These are phyloP conservation scores for Cephus pulcher DNA, from an alignment of 2,888 invertebrate genomes.

Conservation along the genomic window DNA sequence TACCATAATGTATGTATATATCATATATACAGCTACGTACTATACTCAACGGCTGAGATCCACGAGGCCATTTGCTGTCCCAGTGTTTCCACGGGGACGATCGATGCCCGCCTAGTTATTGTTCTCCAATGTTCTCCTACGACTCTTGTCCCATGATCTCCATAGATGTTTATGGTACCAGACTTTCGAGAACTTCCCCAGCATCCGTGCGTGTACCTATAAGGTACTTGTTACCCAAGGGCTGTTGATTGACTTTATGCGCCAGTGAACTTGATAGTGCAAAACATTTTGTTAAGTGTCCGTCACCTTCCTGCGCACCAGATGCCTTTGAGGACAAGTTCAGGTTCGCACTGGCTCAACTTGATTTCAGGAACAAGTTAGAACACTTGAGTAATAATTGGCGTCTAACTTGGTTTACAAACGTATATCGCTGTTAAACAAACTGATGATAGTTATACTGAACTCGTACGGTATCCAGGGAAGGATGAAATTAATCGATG, in stretches of 20 bases:
- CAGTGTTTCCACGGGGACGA: background rate
- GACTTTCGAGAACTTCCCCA: background rate
- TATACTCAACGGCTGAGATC: background rate
- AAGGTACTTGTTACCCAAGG: background rate
- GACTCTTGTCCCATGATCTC: background rate
- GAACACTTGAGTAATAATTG: slow-evolving; percentile 42
- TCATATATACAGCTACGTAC: background rate
- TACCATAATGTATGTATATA: background rate
- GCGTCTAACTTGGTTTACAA: slow-evolving; percentile 42
- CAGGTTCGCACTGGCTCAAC: background rate
- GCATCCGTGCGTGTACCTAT: background rate
- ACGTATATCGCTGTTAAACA: slow-evolving; percentile 48
- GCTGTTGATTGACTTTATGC: background rate
- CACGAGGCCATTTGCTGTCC: background rate
- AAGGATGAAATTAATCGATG: background rate
- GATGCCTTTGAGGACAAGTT: background rate
- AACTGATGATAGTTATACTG: slow-evolving; percentile 42
- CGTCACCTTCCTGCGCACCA: background rate
- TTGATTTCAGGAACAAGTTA: background rate
- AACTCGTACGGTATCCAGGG: background rate
- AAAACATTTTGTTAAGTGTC: background rate
- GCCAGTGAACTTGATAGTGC: background rate
- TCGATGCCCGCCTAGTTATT: background rate
- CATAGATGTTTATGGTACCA: background rate
- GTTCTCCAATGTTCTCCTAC: background rate